Conservation (phyloP, 2,888 invertebrate species). For the Chelonus formosanus region DNA sequence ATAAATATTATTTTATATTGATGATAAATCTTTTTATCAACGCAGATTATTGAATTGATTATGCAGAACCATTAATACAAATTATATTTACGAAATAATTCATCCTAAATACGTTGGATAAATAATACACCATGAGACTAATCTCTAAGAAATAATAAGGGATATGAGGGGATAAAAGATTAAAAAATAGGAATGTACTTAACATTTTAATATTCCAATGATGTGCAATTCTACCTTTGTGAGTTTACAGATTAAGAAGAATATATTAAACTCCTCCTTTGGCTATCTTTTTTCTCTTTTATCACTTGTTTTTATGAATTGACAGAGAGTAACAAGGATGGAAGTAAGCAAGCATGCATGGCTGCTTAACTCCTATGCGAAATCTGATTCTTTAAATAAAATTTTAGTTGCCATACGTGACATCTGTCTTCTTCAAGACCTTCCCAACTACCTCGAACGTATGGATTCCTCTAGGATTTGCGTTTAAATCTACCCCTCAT, state of each 20-base stretch:
- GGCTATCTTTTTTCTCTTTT: constrained; percentile 7
- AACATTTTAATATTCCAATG: no score
- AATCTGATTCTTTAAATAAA: constrained; percentile 29
- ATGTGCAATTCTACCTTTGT: neutral
- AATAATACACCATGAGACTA: no score
- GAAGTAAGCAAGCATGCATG: constrained; percentile 19
- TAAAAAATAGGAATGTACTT: no score
- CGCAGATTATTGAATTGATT: no score
- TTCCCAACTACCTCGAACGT: constrained; percentile 8
- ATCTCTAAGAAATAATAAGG: no score
- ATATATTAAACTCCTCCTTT: neutral
- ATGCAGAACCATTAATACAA: no score
- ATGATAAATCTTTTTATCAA: no score
- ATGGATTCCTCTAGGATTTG: constrained; percentile 21
- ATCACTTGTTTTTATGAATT: constrained; percentile 14
- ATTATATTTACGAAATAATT: no score
- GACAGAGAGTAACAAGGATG: constrained; percentile 4
- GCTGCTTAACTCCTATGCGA: constrained; percentile 22
- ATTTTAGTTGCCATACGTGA: constrained; percentile 4
- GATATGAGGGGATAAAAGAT: no score
- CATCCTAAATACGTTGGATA: no score
- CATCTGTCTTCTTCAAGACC: constrained; percentile 19
- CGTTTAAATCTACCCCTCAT: constrained; percentile 8
- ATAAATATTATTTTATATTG: no score
- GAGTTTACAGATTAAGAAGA: neutral